Evolutionary conservation across 1,140 invertebrate species (phyloP).

Genomic region (Cyrtorhinus lividipennis): DNA sequence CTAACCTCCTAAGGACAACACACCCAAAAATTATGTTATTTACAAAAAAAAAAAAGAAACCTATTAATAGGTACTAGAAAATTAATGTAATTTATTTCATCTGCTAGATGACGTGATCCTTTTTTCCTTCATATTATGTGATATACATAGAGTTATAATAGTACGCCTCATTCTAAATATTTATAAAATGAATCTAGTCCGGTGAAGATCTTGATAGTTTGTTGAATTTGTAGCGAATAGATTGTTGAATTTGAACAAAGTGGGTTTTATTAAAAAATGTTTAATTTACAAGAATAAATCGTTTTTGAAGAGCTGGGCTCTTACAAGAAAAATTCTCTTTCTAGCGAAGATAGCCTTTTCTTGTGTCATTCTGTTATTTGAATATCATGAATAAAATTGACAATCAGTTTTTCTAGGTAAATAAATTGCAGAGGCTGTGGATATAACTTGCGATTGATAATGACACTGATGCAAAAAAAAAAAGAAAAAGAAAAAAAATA

Average conservation of each 20-base stretch:
- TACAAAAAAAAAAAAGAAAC: background rate
- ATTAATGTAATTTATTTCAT: background rate
- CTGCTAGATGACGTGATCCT: constrained; percentile 5
- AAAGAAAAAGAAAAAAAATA: background rate
- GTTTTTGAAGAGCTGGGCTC: constrained; percentile 5
- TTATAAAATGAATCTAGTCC: constrained; percentile 5
- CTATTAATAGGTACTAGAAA: too few relatives aligned
- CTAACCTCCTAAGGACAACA: background rate
- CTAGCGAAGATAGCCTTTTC: background rate
- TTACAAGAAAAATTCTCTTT: background rate
- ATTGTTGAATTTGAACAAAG: background rate
- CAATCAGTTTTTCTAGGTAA: constrained; percentile 9
- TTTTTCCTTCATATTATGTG: constrained; percentile 10
- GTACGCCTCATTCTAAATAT: constrained; percentile 4
- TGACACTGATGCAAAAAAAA: constrained; percentile 1
- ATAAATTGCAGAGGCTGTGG: constrained; percentile 10
- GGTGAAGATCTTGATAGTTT: constrained; percentile 8
- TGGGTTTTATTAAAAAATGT: background rate
- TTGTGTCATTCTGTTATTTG: background rate
- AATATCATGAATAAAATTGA: constrained; percentile 7
- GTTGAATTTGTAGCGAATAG: background rate
- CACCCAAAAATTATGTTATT: too few relatives aligned
- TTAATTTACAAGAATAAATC: background rate
- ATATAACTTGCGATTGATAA: constrained; percentile 11
- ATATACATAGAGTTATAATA: constrained; percentile 8